Evolutionary conservation across 2,113 vertebrate species (phyloP).

Genomic region (Pelobates fuscus): DNA sequence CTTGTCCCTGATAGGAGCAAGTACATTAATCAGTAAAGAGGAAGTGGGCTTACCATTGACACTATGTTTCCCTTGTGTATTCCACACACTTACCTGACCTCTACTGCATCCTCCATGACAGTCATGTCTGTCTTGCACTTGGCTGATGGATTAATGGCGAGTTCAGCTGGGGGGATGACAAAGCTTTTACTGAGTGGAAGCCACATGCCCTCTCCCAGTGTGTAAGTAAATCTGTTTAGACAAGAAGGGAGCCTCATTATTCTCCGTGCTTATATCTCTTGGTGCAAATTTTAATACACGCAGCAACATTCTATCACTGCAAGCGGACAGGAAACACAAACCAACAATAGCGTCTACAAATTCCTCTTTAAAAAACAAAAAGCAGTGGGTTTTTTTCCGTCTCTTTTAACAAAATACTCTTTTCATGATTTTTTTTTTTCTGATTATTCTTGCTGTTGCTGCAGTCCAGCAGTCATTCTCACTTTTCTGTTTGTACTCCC

Average conservation of each 20-base stretch:
- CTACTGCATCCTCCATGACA: slow-evolving; percentile 96
- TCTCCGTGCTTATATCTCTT: not conserved
- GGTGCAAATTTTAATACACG: no score
- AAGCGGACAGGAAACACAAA: no score
- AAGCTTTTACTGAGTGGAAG: slow-evolving; percentile 97
- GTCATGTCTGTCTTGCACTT: slow-evolving; percentile 99
- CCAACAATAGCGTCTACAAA: no score
- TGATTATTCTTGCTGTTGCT: no score
- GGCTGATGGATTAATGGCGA: slow-evolving; percentile 97
- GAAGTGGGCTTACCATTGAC: slow-evolving; percentile 36
- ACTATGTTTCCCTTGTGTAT: slow-evolving; percentile 34
- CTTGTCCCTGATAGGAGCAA: slow-evolving; percentile 24
- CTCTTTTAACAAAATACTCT: no score
- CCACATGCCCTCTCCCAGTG: slow-evolving; percentile 97
- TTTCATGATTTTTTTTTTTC: no score
- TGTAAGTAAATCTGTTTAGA: slow-evolving; percentile 89
- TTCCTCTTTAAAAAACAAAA: no score
- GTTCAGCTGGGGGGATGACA: slow-evolving; percentile 92
- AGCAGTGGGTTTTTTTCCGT: no score
- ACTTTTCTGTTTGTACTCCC: no score
- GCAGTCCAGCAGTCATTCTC: no score
- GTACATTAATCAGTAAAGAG: slow-evolving; percentile 33
- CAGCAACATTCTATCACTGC: no score
- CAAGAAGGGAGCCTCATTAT: not conserved
- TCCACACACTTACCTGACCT: slow-evolving; percentile 81